Evolutionary conservation across 2,113 vertebrate genomes (phyloP).

Genomic region (Brachypteracias leptosomus): DNA sequence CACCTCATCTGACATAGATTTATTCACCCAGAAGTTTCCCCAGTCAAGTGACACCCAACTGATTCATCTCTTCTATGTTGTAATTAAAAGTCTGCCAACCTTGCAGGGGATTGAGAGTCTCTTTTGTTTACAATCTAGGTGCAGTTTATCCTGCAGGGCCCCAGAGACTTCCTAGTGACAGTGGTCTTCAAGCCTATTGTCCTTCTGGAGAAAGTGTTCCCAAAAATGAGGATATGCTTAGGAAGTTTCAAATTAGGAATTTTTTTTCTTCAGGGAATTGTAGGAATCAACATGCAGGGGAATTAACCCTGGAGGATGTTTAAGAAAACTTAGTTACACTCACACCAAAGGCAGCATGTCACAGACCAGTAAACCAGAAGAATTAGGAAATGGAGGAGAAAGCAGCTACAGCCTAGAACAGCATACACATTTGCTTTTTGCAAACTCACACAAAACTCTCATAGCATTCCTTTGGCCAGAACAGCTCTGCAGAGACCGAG

Average conservation of each 20-base stretch:
- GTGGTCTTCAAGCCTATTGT: background rate
- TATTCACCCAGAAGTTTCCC: background rate
- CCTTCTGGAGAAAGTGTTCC: background rate
- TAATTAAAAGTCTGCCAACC: slow-evolving; percentile 6
- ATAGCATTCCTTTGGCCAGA: background rate
- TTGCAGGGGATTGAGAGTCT: background rate
- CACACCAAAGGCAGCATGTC: background rate
- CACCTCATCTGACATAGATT: background rate
- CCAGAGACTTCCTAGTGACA: background rate
- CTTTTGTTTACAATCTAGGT: background rate
- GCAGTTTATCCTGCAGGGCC: background rate
- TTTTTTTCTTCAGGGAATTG: background rate
- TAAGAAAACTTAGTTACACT: background rate
- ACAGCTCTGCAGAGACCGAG: background rate
- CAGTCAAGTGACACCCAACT: background rate
- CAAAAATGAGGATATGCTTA: rapidly evolving
- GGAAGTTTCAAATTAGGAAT: background rate
- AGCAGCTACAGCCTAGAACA: background rate
- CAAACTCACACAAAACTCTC: background rate
- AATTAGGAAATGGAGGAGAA: background rate
- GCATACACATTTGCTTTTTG: background rate
- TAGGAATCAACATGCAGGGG: background rate
- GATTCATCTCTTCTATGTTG: background rate
- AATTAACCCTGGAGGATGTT: background rate
- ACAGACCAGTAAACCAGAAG: background rate